Evolutionary conservation across 2,888 invertebrate genomes (phyloP).

Genomic region (Drosophila macrospina): DNA sequence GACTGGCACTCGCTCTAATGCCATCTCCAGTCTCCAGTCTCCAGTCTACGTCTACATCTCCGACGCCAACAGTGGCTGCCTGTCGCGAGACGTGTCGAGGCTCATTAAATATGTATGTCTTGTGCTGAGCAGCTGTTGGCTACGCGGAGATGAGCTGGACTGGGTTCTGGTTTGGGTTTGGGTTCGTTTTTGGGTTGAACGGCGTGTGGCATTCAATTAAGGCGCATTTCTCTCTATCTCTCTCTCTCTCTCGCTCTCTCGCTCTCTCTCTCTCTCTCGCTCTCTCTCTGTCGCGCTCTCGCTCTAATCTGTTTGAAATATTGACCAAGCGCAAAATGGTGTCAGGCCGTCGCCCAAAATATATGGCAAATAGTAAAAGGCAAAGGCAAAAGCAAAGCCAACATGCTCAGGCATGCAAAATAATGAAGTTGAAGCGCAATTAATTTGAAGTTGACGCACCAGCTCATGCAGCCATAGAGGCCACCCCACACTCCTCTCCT

Average conservation of each 20-base stretch:
- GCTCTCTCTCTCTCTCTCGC: conserved; percentile 32
- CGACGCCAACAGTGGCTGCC: conserved; percentile 17
- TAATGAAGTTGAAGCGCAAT: conserved; percentile 80
- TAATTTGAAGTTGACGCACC: conserved; percentile 72
- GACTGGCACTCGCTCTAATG: neutral
- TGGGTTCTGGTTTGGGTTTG: neutral
- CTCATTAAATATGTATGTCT: conserved; percentile 80
- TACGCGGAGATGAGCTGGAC: conserved; percentile 18
- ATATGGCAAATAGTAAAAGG: conserved; percentile 28
- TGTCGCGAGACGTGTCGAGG: conserved; percentile 74
- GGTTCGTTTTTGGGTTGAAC: conserved; percentile 16
- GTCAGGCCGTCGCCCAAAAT: conserved; percentile 64
- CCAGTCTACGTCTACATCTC: neutral
- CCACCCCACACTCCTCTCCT: neutral
- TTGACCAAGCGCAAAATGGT: conserved; percentile 77
- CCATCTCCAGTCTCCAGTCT: neutral
- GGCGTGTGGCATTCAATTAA: conserved; percentile 71
- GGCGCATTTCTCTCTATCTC: conserved; percentile 63
- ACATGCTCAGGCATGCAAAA: conserved; percentile 75
- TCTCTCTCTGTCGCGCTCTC: conserved; percentile 40
- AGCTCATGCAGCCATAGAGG: conserved; percentile 3
- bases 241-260: conserved; percentile 54
- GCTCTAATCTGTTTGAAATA: conserved; percentile 79
- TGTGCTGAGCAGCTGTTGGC: conserved; percentile 73
- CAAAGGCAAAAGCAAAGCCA: conserved; percentile 30